Conservation (phyloP, 2,113 vertebrate species). For the Furnarius figulus region DNA sequence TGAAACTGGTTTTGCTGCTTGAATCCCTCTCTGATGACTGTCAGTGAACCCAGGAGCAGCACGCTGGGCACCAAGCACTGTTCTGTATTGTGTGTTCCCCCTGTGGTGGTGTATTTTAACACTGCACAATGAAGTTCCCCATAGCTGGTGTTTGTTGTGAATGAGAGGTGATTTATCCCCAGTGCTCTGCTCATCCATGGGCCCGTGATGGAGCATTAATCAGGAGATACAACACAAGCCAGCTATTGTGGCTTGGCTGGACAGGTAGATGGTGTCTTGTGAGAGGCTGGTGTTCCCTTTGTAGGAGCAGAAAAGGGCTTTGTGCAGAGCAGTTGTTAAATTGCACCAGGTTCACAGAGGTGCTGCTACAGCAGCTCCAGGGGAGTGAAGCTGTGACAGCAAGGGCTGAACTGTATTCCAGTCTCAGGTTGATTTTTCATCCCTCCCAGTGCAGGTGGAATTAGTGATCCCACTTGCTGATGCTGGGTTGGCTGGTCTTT, state of each 20-base stretch:
- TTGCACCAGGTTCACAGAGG: not conserved
- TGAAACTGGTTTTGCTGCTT: not conserved
- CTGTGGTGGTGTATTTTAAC: not conserved
- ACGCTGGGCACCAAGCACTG: accelerated
- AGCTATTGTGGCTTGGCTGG: not conserved
- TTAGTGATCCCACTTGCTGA: not conserved
- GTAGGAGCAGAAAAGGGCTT: not conserved
- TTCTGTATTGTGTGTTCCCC: not conserved
- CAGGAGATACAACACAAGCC: not conserved
- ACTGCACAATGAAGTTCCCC: not conserved
- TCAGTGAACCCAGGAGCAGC: not conserved
- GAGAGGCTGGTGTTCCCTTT: not conserved
- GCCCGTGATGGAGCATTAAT: not conserved
- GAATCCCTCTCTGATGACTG: not conserved
- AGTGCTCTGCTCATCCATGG: not conserved
- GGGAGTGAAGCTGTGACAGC: not conserved
- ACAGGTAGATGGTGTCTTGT: not conserved
- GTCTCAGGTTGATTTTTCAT: not conserved
- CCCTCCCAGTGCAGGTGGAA: not conserved
- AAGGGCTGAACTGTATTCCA: not conserved
- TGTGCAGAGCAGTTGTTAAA: not conserved
- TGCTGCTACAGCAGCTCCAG: not conserved
- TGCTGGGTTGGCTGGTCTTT: not conserved
- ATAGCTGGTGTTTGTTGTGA: not conserved
- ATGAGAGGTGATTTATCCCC: not conserved